Base-by-base conservation (phyloP, 92 coral and sea anemone species). In the Porites cylindrica region DNA sequence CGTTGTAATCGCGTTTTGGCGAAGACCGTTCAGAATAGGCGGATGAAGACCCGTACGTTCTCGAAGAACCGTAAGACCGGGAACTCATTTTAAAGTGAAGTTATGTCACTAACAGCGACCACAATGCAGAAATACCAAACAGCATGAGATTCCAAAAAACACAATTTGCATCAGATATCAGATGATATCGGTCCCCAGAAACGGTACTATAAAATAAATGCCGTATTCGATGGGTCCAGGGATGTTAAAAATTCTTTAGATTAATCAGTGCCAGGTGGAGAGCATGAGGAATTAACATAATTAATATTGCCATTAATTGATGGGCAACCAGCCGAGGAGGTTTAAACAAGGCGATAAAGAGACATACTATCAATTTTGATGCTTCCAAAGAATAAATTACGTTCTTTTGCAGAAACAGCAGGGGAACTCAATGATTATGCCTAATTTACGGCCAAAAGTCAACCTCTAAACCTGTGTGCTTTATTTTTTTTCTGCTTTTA, bases 231-330 rank as follows among this genome's bases (percentile, higher is more conserved):
- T 2, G 64, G 47, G 63, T 75, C 47, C 80, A 83, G 24, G 70
- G 73, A 83, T 73, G 65, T 23, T 29, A 72, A 75, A 38, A 73
- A 73, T 83, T 73, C 80, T 20, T 13, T 9, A 78, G 14, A 73
- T 52, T 47, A 83, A 74, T 83, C 72, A 74, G 63, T 62, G 14
- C 53, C 71, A 83, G 51, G 64, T 52, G 80, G n/a, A 66, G 65
- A 29, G 64, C 10, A 7, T 4, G 58, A 8, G 24, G 64, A 64
- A 63, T 61, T 64, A 71, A 17, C 79, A 63, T 83, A 73, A 83
- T 83, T 83, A 83, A 83, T 73, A 83, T 29, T 38, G 72, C 23
- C 86, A 70, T 10, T 82, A 72, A 71, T 72, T 82, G 58, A 9
- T 72, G 75, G 52, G 18, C 80, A 83, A 50, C 52, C 65, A 74